phyloP scores from a whole-genome alignment of 2,797 vertebrate genomes.

The Masticophis lateralis region DNA sequence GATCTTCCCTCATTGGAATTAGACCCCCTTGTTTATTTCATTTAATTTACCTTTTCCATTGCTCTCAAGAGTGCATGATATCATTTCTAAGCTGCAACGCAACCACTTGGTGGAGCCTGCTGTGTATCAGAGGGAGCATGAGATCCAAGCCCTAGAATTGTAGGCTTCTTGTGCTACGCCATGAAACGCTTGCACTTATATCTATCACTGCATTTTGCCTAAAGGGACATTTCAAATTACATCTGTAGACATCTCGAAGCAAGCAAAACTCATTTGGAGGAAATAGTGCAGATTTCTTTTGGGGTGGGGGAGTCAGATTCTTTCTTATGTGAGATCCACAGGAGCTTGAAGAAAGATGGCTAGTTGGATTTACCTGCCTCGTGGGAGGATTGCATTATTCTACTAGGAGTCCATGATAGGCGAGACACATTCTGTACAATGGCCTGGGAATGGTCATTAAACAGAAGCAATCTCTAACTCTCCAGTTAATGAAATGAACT shows the following conservation, averaged over 20 bases:
- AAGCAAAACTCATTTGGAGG: background rate
- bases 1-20: background rate
- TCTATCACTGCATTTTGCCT: background rate
- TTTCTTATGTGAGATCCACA: background rate
- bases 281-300: background rate
- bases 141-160: background rate
- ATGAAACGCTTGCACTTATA: background rate
- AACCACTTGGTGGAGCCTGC: background rate
- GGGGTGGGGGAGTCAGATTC: background rate
- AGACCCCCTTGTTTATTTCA: background rate
- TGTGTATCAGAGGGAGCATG: no score
- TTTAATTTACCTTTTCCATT: background rate
- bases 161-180: background rate
- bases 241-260: background rate
- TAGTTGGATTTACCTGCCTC: background rate
- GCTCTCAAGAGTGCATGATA: background rate
- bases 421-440: background rate
- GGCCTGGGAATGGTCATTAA: background rate
- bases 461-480: background rate
- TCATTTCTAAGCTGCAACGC: background rate
- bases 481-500: background rate
- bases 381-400: background rate
- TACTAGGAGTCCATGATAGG: background rate
- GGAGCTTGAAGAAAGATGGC: background rate
- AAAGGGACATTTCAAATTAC: background rate